A percentile compares a stretch with the other conserved stretches of the same genome.
Evolutionary conservation across 1,140 invertebrate genomes (phyloP).

Genomic region (Drosophila busckii): DNA sequence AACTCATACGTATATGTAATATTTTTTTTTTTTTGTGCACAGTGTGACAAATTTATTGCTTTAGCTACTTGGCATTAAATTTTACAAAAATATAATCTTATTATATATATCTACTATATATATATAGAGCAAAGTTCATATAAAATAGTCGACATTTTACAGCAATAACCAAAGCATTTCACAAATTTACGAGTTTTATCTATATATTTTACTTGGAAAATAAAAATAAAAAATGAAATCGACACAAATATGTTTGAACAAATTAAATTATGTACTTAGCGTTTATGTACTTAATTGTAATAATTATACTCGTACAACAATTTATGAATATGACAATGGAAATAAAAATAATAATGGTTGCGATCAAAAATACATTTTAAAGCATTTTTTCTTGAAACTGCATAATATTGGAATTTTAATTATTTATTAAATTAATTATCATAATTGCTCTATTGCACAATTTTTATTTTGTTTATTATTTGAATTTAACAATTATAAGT

Average conservation of each 20-base stretch:
- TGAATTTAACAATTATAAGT: too few species aligned
- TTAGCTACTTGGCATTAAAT: too few species aligned
- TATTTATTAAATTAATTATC: too few species aligned
- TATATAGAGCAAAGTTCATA: constrained; percentile 21
- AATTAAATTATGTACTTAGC: constrained; percentile 45
- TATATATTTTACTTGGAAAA: constrained; percentile 20
- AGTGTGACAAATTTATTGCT: constrained; percentile 47
- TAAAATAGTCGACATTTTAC: constrained; percentile 66
- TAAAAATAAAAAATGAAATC: constrained; percentile 19
- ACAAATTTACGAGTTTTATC: constrained; percentile 29
- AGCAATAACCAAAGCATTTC: constrained; percentile 76
- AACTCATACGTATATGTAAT: constrained; percentile 6
- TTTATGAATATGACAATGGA: constrained; percentile 27
- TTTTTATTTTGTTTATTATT: too few species aligned
- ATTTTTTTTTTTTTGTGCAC: constrained; percentile 26
- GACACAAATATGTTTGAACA: constrained; percentile 29
- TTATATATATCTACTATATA: constrained; percentile 33
- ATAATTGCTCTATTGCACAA: too few species aligned
- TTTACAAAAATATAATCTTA: constrained; percentile 13
- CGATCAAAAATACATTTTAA: constrained; percentile 36
- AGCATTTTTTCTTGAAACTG: too few species aligned
- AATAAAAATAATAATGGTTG: constrained; percentile 34
- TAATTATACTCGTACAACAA: constrained; percentile 23
- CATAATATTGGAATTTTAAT: too few species aligned
- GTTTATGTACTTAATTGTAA: constrained; percentile 36